These are phyloP conservation scores for Lepidocyrtoides sp. DNA, from an alignment of 2,888 invertebrate species.

Conservation along the genomic window DNA sequence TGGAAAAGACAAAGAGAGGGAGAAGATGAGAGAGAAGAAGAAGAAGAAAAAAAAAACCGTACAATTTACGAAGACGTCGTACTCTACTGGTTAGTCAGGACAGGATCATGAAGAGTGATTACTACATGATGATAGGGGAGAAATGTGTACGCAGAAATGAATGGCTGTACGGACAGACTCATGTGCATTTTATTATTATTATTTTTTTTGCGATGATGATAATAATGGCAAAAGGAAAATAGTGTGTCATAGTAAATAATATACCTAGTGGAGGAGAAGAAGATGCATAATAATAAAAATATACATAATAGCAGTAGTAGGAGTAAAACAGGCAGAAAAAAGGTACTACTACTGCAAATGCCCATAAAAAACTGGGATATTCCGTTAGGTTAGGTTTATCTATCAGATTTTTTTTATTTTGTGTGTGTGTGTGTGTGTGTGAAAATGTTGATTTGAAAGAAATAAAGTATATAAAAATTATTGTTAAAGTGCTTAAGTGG, in stretches of 20 bases:
- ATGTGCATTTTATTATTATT: neutral
- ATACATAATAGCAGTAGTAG: conserved; percentile 7
- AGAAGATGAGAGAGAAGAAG: neutral
- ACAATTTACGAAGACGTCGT: neutral
- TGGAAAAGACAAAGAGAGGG: neutral
- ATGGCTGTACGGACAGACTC: neutral
- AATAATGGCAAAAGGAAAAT: too few species aligned
- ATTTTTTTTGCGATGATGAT: conserved; percentile 35
- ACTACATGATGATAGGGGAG: conserved; percentile 60
- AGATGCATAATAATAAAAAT: too few species aligned
- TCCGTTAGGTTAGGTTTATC: conserved; percentile 69
- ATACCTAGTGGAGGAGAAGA: too few species aligned
- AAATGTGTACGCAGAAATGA: conserved; percentile 12
- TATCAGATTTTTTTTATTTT: conserved; percentile 13
- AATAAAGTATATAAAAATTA: conserved; percentile 24
- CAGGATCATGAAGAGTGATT: conserved; percentile 55
- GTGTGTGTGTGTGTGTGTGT: neutral
- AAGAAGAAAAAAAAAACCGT: conserved; percentile 23
- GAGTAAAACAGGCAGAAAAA: neutral
- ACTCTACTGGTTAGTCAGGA: conserved; percentile 76
- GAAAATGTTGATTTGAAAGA: conserved; percentile 1
- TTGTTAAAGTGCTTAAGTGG: conserved; percentile 49
- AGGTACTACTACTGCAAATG: neutral
- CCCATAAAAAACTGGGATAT: conserved; percentile 59
- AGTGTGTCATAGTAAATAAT: conserved; percentile 50